A percentile compares a stretch with the other conserved stretches of the same genome.
Evolutionary conservation across 2,888 invertebrate genomes (phyloP).

Genomic region (Philaethria dido): DNA sequence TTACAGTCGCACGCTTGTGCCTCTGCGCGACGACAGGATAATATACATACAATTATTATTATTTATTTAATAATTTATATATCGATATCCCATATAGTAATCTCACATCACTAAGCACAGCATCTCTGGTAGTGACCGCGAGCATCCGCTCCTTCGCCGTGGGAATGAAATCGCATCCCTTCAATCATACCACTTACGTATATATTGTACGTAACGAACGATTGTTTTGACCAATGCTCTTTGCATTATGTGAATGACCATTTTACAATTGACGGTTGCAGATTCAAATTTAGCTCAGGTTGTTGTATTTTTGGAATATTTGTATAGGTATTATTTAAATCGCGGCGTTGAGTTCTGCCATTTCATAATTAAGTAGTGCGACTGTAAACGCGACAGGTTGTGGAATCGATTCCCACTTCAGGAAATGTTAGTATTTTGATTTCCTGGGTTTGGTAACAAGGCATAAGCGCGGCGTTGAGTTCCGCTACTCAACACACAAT

Average conservation of each 20-base stretch:
- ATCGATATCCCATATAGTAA: conserved; percentile 36
- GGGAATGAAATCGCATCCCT: conserved; percentile 67
- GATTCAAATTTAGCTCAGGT: too few relatives aligned
- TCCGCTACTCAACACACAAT: too few relatives aligned
- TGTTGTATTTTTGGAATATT: neutral
- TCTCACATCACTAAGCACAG: conserved; percentile 41
- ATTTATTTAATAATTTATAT: neutral
- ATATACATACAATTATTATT: too few relatives aligned
- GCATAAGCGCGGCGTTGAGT: too few relatives aligned
- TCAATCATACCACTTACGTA: conserved; percentile 40
- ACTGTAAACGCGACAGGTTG: too few relatives aligned
- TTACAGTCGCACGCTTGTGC: too few relatives aligned
- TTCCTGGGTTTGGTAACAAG: too few relatives aligned
- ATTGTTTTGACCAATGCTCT: conserved; percentile 21
- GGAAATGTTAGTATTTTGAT: too few relatives aligned
- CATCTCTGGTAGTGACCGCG: conserved; percentile 64
- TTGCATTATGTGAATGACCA: conserved; percentile 5
- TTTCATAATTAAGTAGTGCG: too few relatives aligned
- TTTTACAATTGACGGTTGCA: neutral
- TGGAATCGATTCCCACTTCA: too few relatives aligned
- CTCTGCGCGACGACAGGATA: neutral
- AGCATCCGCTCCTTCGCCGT: conserved; percentile 68
- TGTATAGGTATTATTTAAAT: too few relatives aligned
- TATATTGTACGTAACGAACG: conserved; percentile 43
- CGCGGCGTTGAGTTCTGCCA: too few relatives aligned